Conservation (phyloP, 1,140 invertebrate genomes). For the Atopsyche davidsoni region DNA sequence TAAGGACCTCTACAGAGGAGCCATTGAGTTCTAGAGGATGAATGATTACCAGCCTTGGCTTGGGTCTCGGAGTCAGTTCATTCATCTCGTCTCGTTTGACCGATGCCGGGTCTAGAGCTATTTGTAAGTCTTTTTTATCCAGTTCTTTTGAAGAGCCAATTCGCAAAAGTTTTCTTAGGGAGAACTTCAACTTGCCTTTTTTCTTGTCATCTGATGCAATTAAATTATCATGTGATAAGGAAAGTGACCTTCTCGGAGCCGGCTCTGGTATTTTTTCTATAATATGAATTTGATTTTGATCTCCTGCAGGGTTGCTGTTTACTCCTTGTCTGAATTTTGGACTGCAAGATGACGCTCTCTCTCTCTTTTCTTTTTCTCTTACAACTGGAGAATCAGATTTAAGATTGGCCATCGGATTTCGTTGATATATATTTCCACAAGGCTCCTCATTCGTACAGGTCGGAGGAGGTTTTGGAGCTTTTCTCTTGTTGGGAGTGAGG, state of each 20-base stretch:
- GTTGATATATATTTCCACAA: slow-evolving; percentile 44
- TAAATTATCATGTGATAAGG: slow-evolving; percentile 66
- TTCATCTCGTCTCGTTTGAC: slow-evolving; percentile 54
- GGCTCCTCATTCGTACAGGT: slow-evolving; percentile 47
- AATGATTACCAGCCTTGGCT: slow-evolving; percentile 75
- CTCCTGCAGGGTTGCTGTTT: slow-evolving; percentile 30
- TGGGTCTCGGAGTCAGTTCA: slow-evolving; percentile 51
- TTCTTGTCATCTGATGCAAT: slow-evolving; percentile 55
- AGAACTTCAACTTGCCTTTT: slow-evolving; percentile 67
- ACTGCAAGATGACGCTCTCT: slow-evolving; percentile 59
- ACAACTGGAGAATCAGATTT: slow-evolving; percentile 64
- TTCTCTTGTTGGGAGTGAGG: slow-evolving; percentile 46
- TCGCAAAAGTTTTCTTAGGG: slow-evolving; percentile 74
- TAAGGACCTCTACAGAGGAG: slow-evolving; percentile 68
- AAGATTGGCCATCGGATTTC: slow-evolving; percentile 51
- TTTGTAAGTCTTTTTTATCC: slow-evolving; percentile 48
- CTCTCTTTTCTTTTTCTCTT: slow-evolving; percentile 67
- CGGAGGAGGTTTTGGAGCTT: slow-evolving; percentile 61
- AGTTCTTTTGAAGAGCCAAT: slow-evolving; percentile 66
- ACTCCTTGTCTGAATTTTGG: slow-evolving; percentile 52
- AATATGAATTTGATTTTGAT: slow-evolving; percentile 28
- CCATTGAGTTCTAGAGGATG: slow-evolving; percentile 82
- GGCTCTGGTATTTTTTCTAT: slow-evolving; percentile 50
- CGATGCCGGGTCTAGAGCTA: slow-evolving; percentile 39
- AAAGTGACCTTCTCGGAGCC: slow-evolving; percentile 59